Conservation (phyloP, 2,888 invertebrate species). For the Stenurella melanura region DNA sequence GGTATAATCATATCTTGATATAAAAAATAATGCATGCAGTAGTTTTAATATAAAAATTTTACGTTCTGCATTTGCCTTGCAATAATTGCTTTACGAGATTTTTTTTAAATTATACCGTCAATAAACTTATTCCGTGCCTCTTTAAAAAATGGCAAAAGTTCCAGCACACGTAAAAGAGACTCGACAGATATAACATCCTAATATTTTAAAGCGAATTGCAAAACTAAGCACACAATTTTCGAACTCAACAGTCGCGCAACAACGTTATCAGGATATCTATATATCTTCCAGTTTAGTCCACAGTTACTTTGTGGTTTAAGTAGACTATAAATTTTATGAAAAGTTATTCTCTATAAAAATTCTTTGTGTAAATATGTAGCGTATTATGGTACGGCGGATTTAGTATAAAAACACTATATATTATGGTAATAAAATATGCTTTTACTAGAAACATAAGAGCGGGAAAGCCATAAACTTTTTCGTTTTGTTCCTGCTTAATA, state of each 20-base stretch:
- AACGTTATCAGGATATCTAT: constrained; percentile 21
- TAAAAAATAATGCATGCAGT: no score
- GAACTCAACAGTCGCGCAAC: neutral
- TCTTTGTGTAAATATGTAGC: constrained; percentile 22
- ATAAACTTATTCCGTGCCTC: no score
- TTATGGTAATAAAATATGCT: constrained; percentile 12
- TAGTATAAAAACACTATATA: constrained; percentile 12
- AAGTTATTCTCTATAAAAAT: constrained; percentile 14
- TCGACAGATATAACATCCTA: no score
- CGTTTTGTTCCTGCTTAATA: constrained; percentile 15
- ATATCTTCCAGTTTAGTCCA: constrained; percentile 24
- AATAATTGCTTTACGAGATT: no score
- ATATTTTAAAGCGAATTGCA: neutral
- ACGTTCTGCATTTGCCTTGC: no score
- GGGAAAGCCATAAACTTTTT: constrained; percentile 5
- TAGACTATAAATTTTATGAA: constrained; percentile 21
- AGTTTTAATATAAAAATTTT: no score
- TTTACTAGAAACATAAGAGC: constrained; percentile 2
- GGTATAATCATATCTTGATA: no score
- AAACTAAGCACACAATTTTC: constrained; percentile 3
- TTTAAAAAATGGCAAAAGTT: no score
- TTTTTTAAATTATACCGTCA: no score
- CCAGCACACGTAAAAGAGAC: no score
- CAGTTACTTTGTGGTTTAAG: constrained; percentile 28
- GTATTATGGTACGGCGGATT: constrained; percentile 14